Evolutionary conservation across 1,140 invertebrate genomes (phyloP).

Genomic region (Euura saliciscinereae): DNA sequence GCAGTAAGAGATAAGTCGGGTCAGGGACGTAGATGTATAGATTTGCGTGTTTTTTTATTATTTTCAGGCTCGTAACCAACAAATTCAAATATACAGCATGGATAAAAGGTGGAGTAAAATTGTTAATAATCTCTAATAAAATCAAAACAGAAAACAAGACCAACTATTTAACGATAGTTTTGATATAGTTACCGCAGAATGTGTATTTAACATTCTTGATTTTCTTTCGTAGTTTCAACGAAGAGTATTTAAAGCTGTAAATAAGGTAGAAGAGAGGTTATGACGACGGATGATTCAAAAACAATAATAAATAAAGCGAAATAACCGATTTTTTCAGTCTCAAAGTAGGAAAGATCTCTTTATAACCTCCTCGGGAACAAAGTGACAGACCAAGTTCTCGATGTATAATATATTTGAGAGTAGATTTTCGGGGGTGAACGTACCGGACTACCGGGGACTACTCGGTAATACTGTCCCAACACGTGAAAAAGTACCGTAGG

Average conservation of each 20-base stretch:
- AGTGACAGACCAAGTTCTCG: too few species aligned
- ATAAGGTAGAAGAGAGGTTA: neutral
- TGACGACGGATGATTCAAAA: neutral
- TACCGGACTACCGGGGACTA: neutral
- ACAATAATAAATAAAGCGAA: neutral
- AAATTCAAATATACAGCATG: too few species aligned
- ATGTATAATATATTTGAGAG: too few species aligned
- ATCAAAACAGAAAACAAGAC: too few species aligned
- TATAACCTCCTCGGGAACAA: too few species aligned
- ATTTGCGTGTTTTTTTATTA: too few species aligned
- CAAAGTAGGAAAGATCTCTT: too few species aligned
- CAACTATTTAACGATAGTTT: neutral
- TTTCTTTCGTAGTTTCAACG: neutral
- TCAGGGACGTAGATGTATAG: too few species aligned
- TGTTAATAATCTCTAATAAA: too few species aligned
- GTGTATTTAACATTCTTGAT: slow-evolving; percentile 1
- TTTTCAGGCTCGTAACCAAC: too few species aligned
- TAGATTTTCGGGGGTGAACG: neutral
- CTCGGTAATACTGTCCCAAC: neutral
- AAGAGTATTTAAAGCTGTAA: neutral
- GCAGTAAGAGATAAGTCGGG: too few species aligned
- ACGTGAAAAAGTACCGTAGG: neutral
- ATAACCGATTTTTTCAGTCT: neutral
- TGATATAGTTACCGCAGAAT: neutral
- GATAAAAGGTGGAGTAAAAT: too few species aligned